phyloP scores from a whole-genome alignment of 2,888 invertebrate genomes.

The Spodoptera exigua region DNA sequence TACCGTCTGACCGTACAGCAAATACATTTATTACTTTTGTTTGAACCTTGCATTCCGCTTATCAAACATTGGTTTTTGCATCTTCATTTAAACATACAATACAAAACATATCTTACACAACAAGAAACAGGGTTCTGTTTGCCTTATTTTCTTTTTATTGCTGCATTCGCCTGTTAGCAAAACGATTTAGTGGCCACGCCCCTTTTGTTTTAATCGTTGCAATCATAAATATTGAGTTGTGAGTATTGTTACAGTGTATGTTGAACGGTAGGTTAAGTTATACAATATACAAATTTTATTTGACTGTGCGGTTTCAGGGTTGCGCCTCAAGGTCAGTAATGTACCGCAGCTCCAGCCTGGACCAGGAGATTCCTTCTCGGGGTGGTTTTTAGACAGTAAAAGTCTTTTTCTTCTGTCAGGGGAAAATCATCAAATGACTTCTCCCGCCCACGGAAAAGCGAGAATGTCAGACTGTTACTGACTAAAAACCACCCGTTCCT shows the following conservation, averaged over 20 bases:
- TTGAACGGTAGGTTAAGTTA: constrained; percentile 8
- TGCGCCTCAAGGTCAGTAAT: no score
- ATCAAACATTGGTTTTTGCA: constrained; percentile 62
- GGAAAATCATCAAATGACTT: no score
- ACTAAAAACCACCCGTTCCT: no score
- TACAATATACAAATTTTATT: no score
- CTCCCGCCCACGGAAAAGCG: no score
- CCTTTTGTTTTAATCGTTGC: constrained; percentile 50
- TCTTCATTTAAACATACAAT: constrained; percentile 49
- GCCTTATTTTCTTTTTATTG: constrained; percentile 14
- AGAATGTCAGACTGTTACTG: no score
- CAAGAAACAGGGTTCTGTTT: constrained; percentile 14
- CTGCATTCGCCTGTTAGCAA: constrained; percentile 50
- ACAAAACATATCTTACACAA: constrained; percentile 3
- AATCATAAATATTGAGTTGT: constrained; percentile 44
- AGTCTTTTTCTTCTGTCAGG: no score
- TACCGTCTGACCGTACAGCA: constrained; percentile 41
- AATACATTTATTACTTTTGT: constrained; percentile 53
- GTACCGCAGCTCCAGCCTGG: no score
- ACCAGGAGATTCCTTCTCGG: no score
- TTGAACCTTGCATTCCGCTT: constrained; percentile 55
- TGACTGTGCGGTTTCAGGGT: no score
- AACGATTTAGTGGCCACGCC: constrained; percentile 65
- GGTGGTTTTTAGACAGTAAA: no score
- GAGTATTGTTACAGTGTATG: constrained; percentile 14